Evolutionary conservation across 2,797 vertebrate genomes (phyloP), one percentile per base, ranked within the genome.

Genomic region (Helicolenus hilgendorfi): DNA sequence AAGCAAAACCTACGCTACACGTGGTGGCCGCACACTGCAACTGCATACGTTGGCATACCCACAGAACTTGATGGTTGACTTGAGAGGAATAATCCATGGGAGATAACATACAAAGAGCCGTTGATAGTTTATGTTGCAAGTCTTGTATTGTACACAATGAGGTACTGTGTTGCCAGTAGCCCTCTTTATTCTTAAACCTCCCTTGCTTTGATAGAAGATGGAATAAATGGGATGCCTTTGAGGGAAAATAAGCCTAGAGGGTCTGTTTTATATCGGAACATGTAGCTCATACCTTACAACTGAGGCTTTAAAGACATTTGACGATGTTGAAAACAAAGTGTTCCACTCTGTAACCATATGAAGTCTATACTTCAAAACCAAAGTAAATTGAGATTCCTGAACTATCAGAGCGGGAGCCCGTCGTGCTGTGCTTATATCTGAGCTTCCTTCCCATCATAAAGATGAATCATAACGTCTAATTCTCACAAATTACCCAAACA

Each of bases 31-130:
- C n/a, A 31, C 67, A 77, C 73, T 70, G 73, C 81, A 85, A 71
- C 82, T 35, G 72, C 77, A 60, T 67, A 77, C 13, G 63, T 56
- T 10, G 79, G 83, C 90, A 78, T 95, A 71, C 82, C 83, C 83
- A 33, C 91, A 41, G 64, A 81, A 84, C 90, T 95, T 96, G 96
- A 96, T 96, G 95, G 96, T 95, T 96, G 95, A 94, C 90, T 96
- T 93, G 85, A 95, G 95, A 91, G 78, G 88, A 92, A 92, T 95
- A 94, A 94, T 93, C 92, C 87, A 80, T 74, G 79, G 77, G 78
- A 93, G 93, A 93, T 89, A 86, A 86, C 75, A 78, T 72, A 89
- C 88, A 94, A 89, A 87, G 87, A 92, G 75, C 80, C 38, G 72
- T 58, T 85, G 91, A 92, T 86, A 87, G 85, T 94, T 95, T 92